These are phyloP conservation scores for Porites cylindrica DNA, from an alignment of 92 coral and sea anemone genomes.

Conservation along the genomic window DNA sequence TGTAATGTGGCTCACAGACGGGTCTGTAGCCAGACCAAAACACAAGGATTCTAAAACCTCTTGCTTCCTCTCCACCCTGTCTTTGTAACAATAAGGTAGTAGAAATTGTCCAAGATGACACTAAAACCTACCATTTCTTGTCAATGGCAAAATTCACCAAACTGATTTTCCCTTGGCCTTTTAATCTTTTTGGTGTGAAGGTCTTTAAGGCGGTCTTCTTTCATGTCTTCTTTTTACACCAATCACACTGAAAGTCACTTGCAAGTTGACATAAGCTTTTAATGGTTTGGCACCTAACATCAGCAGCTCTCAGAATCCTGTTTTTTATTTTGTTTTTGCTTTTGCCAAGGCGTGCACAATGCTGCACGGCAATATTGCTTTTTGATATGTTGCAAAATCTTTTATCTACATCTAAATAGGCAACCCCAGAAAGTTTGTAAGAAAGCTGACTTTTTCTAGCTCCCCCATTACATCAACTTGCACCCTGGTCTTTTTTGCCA, in stretches of 20 bases:
- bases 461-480: not conserved
- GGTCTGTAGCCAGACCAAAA: constrained; percentile 35
- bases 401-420: too few species aligned
- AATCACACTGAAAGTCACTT: not conserved
- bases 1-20: not conserved
- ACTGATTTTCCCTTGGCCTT: not conserved
- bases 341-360: too few species aligned
- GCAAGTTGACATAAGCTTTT: not conserved
- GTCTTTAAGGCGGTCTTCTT: too few species aligned
- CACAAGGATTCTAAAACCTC: constrained; percentile 32
- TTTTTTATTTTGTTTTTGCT: too few species aligned
- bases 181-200: not conserved
- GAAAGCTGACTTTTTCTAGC: not conserved
- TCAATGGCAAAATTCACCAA: not conserved
- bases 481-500: not conserved
- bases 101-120: not conserved
- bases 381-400: too few species aligned
- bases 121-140: not conserved
- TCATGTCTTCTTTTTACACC: not conserved
- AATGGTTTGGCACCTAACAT: not conserved
- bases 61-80: not conserved
- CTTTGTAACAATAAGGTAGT: not conserved
- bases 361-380: too few species aligned
- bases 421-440: not conserved
- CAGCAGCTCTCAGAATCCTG: too few species aligned